A percentile compares a stretch with the other conserved stretches of the same genome.
Evolutionary conservation across 2,888 invertebrate genomes (phyloP).

Genomic region (Lottia scabra): DNA sequence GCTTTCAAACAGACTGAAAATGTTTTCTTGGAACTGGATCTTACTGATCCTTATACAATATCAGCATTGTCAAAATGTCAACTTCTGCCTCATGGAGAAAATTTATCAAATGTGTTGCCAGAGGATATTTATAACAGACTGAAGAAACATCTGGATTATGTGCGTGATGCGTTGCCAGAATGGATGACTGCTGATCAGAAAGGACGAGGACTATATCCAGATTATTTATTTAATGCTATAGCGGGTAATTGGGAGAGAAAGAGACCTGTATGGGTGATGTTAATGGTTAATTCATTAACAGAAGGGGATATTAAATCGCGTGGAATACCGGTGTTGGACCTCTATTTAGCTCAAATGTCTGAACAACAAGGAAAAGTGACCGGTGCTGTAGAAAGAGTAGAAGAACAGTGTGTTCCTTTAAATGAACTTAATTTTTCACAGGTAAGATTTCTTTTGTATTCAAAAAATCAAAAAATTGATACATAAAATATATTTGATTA

Average conservation of each 20-base stretch:
- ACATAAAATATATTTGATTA: too few species aligned
- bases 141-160: conserved; percentile 70
- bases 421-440: conserved; percentile 72
- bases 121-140: conserved; percentile 69
- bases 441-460: conserved; percentile 56
- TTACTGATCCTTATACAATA: conserved; percentile 72
- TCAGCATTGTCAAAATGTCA: conserved; percentile 71
- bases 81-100: conserved; percentile 69
- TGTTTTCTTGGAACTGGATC: conserved; percentile 73
- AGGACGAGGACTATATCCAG: conserved; percentile 69
- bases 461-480: too few species aligned
- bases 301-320: conserved; percentile 70
- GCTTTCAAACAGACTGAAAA: conserved; percentile 72
- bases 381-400: conserved; percentile 72
- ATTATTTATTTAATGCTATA: conserved; percentile 71
- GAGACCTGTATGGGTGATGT: conserved; percentile 73
- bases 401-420: conserved; percentile 74
- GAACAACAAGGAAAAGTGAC: conserved; percentile 69
- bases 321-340: conserved; percentile 72
- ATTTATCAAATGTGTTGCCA: conserved; percentile 68
- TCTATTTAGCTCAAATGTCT: conserved; percentile 73
- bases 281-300: conserved; percentile 73
- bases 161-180: conserved; percentile 67
- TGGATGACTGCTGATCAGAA: conserved; percentile 70
- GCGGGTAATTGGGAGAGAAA: conserved; percentile 73